A percentile compares a stretch with the other conserved stretches of the same genome.
phyloP scores from a whole-genome alignment of 2,113 vertebrate genomes.

The Plectropomus leopardus region DNA sequence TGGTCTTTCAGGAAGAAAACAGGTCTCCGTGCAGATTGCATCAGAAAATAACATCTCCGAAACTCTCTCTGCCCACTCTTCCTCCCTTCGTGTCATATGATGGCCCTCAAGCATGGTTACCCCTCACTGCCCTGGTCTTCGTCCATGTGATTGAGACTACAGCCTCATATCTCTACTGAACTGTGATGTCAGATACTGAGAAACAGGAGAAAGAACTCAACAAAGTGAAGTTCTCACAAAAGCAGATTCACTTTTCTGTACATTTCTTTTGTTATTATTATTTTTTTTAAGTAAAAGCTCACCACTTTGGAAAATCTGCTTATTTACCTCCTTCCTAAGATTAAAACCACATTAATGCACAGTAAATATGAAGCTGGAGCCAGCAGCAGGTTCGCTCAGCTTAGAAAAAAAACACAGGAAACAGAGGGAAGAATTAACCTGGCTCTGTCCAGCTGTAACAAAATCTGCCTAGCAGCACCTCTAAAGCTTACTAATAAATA shows the following conservation, averaged over 20 bases:
- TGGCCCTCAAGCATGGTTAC: conserved; percentile 67
- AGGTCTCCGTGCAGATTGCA: conserved; percentile 70
- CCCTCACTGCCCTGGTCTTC: conserved; percentile 59
- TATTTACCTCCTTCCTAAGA: conserved; percentile 12
- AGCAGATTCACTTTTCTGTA: not conserved
- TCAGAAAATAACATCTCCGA: conserved; percentile 71
- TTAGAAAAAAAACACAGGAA: not conserved
- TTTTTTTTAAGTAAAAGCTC: not conserved
- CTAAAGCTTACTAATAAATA: too few species aligned
- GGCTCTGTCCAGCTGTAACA: not conserved
- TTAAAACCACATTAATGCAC: not conserved
- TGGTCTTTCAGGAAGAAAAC: conserved; percentile 78
- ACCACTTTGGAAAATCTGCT: not conserved
- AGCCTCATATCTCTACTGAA: conserved; percentile 45
- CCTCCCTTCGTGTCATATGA: conserved; percentile 68
- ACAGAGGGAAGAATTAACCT: not conserved
- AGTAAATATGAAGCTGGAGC: not conserved
- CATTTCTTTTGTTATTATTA: not conserved
- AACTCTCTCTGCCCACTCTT: conserved; percentile 17
- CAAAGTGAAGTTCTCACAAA: conserved; percentile 24
- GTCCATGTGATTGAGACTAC: conserved; percentile 70
- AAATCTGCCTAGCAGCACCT: not conserved
- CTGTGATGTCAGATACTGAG: conserved; percentile 36
- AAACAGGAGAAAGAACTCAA: conserved; percentile 14
- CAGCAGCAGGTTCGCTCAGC: not conserved